phyloP scores from a whole-genome alignment of 2,113 vertebrate species.

The Rallus limicola region DNA sequence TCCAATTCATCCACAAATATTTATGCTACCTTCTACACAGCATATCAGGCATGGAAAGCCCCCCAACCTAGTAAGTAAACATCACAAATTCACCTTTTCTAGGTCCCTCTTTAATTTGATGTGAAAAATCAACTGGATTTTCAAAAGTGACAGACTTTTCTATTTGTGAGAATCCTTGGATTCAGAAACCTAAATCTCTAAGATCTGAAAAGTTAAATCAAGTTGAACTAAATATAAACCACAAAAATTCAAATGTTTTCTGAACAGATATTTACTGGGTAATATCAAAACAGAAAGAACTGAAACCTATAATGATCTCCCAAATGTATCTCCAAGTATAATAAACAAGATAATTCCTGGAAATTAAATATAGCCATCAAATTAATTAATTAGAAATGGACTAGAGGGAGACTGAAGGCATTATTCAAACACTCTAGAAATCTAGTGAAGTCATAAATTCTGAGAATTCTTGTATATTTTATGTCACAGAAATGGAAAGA shows the following conservation, averaged over 20 bases:
- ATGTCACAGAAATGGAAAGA: neutral
- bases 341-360: neutral
- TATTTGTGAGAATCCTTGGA: neutral
- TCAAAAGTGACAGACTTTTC: neutral
- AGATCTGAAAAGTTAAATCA: neutral
- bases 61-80: neutral
- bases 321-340: neutral
- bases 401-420: neutral
- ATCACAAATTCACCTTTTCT: neutral
- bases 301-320: neutral
- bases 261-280: neutral
- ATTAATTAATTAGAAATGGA: neutral
- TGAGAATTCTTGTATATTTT: neutral
- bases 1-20: neutral
- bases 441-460: neutral
- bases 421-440: accelerated
- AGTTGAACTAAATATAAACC: neutral
- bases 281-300: neutral
- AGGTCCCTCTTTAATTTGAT: neutral
- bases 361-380: neutral
- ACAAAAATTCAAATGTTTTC: neutral
- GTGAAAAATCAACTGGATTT: neutral
- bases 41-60: neutral
- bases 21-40: neutral
- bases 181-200: neutral